Conservation (phyloP, 2,113 vertebrate genomes). For the Phainopepla nitens region DNA sequence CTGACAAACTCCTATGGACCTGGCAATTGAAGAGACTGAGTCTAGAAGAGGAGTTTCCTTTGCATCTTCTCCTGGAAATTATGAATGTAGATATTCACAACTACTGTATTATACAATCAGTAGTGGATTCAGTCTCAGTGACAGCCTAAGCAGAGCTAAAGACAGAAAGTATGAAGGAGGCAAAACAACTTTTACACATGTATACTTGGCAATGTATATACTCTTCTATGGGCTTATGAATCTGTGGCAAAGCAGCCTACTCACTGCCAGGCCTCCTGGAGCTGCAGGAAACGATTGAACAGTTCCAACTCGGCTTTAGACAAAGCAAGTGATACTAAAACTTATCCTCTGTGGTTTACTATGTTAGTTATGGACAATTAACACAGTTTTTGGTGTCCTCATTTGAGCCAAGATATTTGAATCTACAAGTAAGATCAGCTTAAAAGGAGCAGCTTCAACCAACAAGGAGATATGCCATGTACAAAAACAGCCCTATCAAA, state of each 20-base stretch:
- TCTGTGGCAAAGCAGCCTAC: background rate
- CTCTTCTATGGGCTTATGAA: background rate
- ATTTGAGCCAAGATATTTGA: background rate
- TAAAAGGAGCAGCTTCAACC: background rate
- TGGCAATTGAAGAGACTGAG: background rate
- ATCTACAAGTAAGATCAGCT: background rate
- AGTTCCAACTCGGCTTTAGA: background rate
- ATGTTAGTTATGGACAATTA: background rate
- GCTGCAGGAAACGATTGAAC: background rate
- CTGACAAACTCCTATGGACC: background rate
- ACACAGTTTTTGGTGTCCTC: background rate
- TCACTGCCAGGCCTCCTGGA: background rate
- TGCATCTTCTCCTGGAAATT: background rate
- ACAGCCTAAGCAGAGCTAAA: background rate
- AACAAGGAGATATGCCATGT: background rate
- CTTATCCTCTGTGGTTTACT: background rate
- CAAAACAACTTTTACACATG: background rate
- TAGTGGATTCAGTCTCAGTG: background rate
- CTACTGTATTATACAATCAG: background rate
- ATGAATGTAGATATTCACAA: background rate
- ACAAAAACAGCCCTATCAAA: background rate
- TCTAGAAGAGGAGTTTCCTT: background rate
- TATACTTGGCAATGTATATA: background rate
- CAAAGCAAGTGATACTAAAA: conserved; percentile 10
- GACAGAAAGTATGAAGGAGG: background rate